Evolutionary conservation across 2,797 vertebrate genomes (phyloP), one percentile per base, ranked within the genome.

Genomic region (Ctenopoma kingsleyae): DNA sequence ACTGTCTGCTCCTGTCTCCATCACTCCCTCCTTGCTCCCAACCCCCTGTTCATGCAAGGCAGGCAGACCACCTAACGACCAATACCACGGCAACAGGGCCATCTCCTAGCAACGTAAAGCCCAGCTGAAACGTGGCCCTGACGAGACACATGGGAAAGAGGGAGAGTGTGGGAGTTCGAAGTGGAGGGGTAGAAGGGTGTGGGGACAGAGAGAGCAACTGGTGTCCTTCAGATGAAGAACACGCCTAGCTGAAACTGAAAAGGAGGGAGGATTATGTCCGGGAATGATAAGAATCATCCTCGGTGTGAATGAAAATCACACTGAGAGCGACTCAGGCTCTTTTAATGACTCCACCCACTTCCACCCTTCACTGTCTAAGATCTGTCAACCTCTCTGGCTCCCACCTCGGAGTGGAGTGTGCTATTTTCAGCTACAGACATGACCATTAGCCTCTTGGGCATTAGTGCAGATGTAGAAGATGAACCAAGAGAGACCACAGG

Each of bases 91-190:
- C 93, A 94, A 94, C 93, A 87, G 89, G 91, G 83, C 89, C 92
- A 94, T 95, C 94, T 93, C 94, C 91, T 95, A 94, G 94, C 94
- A 95, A 95, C 94, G 70, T 86, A 85, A 92, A 92, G 84, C 89
- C 91, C 50, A 76, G 85, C 87, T 88, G 71, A 92, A 86, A 87
- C 83, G 84, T 91, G 88, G 90, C 90, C 89, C 92, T 92, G 91
- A 91, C 74, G 76, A 66, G 68, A 80, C 85, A 71, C 76, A 79
- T 72, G 84, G 80, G 78, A 81, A 76, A 73, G 52, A 67, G 47
- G 40, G 61, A 71, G 67, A 57, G 70, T 63, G 81, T 71, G 80
- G 72, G 87, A 74, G 81, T 61, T 71, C 2, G 41, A 63, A 64
- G 49, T 23, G 44, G 20, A 63, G 50, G 30, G 11, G 20, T 19